A percentile compares a stretch with the other conserved stretches of the same genome.
These are phyloP conservation scores for Andricus quercusramuli DNA, from an alignment of 2,888 invertebrate species.

Conservation along the genomic window DNA sequence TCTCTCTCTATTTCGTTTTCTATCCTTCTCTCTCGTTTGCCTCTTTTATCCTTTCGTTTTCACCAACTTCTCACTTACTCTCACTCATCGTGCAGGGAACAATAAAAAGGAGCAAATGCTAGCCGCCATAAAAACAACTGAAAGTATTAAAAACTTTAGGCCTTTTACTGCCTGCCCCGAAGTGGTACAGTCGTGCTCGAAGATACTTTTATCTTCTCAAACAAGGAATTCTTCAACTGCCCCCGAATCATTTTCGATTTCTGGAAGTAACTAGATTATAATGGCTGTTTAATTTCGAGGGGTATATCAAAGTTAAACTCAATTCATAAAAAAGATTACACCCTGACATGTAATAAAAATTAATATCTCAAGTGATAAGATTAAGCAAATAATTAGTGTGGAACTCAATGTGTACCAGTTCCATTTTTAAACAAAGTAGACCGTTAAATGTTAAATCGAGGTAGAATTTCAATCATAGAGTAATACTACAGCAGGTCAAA, in stretches of 20 bases:
- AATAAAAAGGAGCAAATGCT: constrained; percentile 55
- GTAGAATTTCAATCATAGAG: no score
- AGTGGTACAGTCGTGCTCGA: constrained; percentile 47
- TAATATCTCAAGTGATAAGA: background rate
- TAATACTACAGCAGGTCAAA: background rate
- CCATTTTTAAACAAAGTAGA: no score
- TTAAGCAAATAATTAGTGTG: background rate
- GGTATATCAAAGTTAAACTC: background rate
- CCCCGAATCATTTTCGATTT: background rate
- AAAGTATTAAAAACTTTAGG: constrained; percentile 78
- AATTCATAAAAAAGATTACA: background rate
- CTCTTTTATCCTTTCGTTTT: constrained; percentile 43
- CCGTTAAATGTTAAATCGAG: no score
- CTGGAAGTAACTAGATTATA: background rate
- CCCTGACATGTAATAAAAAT: no score
- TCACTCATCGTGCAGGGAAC: constrained; percentile 35
- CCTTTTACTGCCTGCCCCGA: constrained; percentile 72
- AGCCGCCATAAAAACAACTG: constrained; percentile 76
- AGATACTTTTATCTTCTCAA: constrained; percentile 48
- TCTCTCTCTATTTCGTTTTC: constrained; percentile 46
- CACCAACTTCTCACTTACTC: constrained; percentile 54
- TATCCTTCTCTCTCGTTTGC: constrained; percentile 32
- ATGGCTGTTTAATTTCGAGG: background rate
- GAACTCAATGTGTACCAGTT: no score
- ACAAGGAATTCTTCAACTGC: constrained; percentile 28